phyloP scores from a whole-genome alignment of 2,113 vertebrate species.

The Perca flavescens region DNA sequence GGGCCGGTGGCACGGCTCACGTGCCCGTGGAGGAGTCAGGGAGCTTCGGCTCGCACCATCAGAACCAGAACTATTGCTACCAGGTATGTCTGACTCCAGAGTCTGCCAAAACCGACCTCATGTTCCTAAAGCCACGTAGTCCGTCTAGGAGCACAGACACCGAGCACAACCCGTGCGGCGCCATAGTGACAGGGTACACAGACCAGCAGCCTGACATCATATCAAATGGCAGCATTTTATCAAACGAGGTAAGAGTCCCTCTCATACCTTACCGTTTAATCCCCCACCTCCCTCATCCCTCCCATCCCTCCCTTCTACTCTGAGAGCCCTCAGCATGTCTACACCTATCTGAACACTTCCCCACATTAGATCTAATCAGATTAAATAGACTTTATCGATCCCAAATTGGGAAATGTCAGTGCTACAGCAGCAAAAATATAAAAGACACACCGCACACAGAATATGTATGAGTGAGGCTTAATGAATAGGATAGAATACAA shows the following conservation, averaged over 20 bases:
- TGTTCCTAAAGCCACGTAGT: conserved; percentile 98
- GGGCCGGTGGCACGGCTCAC: conserved; percentile 84
- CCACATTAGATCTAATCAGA: no score
- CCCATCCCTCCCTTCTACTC: neutral
- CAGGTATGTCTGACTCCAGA: conserved; percentile 98
- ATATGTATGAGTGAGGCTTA: no score
- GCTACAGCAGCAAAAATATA: no score
- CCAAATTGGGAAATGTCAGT: no score
- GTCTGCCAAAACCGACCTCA: conserved; percentile 98
- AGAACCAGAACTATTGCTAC: conserved; percentile 98
- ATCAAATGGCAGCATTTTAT: conserved; percentile 96
- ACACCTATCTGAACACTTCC: no score
- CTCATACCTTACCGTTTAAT: conserved; percentile 38
- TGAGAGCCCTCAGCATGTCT: conserved; percentile 44
- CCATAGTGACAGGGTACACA: conserved; percentile 91
- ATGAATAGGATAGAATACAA: no score
- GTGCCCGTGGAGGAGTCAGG: conserved; percentile 92
- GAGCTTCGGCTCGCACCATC: conserved; percentile 92
- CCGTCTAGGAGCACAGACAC: conserved; percentile 92
- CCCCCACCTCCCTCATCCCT: neutral
- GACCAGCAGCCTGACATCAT: conserved; percentile 99
- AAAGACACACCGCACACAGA: no score
- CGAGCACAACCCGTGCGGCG: conserved; percentile 94
- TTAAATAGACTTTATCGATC: no score
- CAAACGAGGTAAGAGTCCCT: conserved; percentile 91